Evolutionary conservation across 2,113 vertebrate species (phyloP).

Genomic region (Chiloscyllium plagiosum): DNA sequence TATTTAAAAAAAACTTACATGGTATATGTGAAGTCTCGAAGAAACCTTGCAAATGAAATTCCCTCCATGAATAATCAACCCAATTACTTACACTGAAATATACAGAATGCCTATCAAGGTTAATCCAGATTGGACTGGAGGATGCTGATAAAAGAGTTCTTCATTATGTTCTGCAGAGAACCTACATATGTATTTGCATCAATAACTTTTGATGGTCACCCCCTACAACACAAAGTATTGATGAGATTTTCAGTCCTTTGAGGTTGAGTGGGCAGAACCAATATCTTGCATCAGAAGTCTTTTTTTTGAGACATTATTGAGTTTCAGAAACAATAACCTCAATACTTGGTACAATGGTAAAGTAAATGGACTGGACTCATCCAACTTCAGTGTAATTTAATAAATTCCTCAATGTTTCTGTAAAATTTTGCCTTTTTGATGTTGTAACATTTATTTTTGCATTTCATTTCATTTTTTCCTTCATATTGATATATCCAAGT

Average conservation of each 20-base stretch:
- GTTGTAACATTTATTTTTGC: not conserved
- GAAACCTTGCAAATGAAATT: not conserved
- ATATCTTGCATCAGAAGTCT: too few species aligned
- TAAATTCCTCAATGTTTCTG: not conserved
- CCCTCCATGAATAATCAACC: not conserved
- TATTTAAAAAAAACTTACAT: not conserved
- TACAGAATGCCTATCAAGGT: not conserved
- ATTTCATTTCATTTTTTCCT: not conserved
- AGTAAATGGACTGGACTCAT: not conserved
- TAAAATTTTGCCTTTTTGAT: not conserved
- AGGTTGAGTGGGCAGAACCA: not conserved
- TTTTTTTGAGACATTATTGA: not conserved
- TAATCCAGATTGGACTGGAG: not conserved
- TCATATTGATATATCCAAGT: not conserved
- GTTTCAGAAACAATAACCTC: too few species aligned
- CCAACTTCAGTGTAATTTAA: not conserved
- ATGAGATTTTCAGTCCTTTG: not conserved
- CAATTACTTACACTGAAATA: not conserved
- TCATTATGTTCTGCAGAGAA: not conserved
- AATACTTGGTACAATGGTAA: not conserved
- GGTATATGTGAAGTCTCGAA: not conserved
- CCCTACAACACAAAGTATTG: not conserved
- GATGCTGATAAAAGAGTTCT: not conserved
- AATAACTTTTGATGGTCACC: not conserved
- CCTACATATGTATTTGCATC: not conserved